These are phyloP conservation scores for Brachionus paranguensis DNA, from an alignment of 1,140 invertebrate genomes.

Conservation along the genomic window DNA sequence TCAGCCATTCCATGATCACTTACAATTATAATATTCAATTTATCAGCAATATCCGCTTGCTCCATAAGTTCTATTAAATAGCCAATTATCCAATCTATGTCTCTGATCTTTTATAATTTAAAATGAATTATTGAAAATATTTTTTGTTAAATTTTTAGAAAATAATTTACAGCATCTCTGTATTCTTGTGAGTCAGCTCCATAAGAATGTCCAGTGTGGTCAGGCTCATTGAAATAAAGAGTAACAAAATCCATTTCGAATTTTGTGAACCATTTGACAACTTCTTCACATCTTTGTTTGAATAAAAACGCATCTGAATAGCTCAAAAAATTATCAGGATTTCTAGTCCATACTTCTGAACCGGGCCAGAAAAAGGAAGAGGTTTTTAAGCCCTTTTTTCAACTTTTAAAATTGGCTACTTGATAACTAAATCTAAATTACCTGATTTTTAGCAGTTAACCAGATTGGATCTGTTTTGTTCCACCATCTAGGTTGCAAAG, in stretches of 20 bases:
- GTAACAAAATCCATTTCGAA: conserved; percentile 4
- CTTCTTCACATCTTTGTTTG: not conserved
- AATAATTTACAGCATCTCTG: not conserved
- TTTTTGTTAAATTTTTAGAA: not conserved
- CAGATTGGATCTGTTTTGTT: conserved; percentile 11
- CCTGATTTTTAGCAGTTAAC: conserved; percentile 39
- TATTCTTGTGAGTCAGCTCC: conserved; percentile 25
- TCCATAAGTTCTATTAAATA: not conserved
- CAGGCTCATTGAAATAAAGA: conserved; percentile 32
- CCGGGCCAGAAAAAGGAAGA: conserved; percentile 6
- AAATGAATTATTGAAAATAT: not conserved
- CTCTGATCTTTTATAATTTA: not conserved
- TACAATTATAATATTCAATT: conserved; percentile 25
- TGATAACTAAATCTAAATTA: not conserved
- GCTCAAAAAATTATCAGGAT: not conserved
- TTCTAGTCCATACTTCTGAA: not conserved
- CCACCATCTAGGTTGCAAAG: not conserved
- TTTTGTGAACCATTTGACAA: conserved; percentile 1
- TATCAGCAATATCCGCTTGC: not conserved
- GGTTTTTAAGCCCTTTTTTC: conserved; percentile 5
- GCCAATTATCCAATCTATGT: not conserved
- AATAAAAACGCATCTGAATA: not conserved
- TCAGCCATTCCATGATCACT: conserved; percentile 35
- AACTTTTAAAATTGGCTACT: not conserved
- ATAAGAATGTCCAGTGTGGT: conserved; percentile 13